phyloP scores from a whole-genome alignment of 2,113 vertebrate genomes.

The Gobius niger region DNA sequence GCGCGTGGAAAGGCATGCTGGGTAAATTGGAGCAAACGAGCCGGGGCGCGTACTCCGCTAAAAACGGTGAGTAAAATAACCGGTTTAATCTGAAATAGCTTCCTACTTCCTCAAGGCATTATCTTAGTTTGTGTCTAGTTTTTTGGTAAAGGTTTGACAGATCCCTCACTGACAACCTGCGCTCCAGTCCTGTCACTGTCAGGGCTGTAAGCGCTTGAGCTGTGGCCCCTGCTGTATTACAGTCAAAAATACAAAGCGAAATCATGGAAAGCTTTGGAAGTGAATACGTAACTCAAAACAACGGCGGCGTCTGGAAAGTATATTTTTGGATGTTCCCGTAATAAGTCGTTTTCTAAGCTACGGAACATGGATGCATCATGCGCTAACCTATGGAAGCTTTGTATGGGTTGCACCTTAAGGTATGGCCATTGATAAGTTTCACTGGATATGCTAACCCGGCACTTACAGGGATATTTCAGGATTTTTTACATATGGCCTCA shows the following conservation, averaged over 20 bases:
- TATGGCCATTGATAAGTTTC: too few relatives aligned
- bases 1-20: not conserved
- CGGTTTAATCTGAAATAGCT: not conserved
- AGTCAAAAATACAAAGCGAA: not conserved
- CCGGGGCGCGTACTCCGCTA: conserved; percentile 1
- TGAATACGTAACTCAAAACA: not conserved
- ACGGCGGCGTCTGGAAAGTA: not conserved
- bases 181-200: conserved; percentile 8
- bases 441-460: too few relatives aligned
- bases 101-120: conserved; percentile 6
- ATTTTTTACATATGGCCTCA: too few relatives aligned
- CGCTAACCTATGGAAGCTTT: too few relatives aligned
- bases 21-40: conserved; percentile 31
- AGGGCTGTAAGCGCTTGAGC: not conserved
- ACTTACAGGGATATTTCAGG: too few relatives aligned
- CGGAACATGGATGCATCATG: too few relatives aligned
- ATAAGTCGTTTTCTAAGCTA: too few relatives aligned
- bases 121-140: not conserved
- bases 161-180: not conserved
- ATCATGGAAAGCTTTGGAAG: not conserved
- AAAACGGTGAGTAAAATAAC: not conserved
- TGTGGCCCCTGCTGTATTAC: conserved; percentile 5
- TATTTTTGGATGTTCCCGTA: not conserved
- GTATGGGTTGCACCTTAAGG: too few relatives aligned
- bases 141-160: not conserved